Percentiles rank a stretch among this genome's conserved stretches.
These are phyloP conservation scores for Eriosoma lanigerum DNA, from an alignment of 1,140 invertebrate species.

Conservation along the genomic window DNA sequence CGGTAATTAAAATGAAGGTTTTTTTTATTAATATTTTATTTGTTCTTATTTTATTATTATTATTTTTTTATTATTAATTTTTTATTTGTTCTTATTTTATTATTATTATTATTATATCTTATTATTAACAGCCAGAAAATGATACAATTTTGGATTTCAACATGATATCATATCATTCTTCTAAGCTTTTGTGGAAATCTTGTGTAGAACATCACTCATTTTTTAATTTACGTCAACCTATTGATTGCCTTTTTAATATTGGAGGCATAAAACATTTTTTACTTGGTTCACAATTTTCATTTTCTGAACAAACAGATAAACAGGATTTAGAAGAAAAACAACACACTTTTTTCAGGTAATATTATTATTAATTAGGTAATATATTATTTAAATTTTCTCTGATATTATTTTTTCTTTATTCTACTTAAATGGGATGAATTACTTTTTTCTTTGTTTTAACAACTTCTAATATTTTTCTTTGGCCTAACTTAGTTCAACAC, in stretches of 20 bases:
- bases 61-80: background rate
- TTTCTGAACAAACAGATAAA: conserved; percentile 86
- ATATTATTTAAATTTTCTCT: no score
- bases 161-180: conserved; percentile 88
- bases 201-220: conserved; percentile 99
- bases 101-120: no score
- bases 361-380: no score
- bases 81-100: background rate
- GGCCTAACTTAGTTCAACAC: no score
- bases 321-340: conserved; percentile 93
- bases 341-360: conserved; percentile 76
- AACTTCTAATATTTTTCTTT: no score
- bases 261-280: conserved; percentile 68
- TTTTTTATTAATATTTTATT: background rate
- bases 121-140: conserved; percentile 75
- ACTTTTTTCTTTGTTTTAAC: no score
- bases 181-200: conserved; percentile 94
- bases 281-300: conserved; percentile 68
- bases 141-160: conserved; percentile 93
- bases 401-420: no score
- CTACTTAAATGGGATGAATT: no score
- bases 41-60: no score
- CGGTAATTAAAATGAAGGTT: conserved; percentile 65
- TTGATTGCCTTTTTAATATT: conserved; percentile 61
- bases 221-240: conserved; percentile 87